Conservation (phyloP, 2,888 invertebrate species). For the Nomada goodeniana region DNA sequence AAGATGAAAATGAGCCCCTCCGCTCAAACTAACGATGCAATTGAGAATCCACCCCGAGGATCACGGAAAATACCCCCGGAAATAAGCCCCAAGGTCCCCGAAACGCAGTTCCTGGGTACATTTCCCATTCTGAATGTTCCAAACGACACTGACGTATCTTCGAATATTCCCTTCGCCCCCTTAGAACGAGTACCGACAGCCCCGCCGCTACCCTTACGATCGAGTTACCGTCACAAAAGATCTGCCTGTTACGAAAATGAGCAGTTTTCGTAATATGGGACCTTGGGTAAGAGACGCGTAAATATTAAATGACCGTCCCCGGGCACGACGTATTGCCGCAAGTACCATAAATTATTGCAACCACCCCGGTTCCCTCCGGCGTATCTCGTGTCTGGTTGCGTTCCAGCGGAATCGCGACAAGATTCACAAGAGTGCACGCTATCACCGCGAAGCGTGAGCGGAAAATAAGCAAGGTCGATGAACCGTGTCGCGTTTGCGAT, state of each 20-base stretch:
- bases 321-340: constrained; percentile 31
- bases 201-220: too few species aligned
- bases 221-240: background rate
- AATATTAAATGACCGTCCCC: constrained; percentile 64
- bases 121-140: constrained; percentile 16
- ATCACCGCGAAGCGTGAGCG: constrained; percentile 19
- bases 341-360: constrained; percentile 16
- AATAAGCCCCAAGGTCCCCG: constrained; percentile 13
- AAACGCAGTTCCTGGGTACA: constrained; percentile 16
- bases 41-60: background rate
- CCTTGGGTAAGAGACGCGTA: constrained; percentile 52
- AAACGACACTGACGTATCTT: constrained; percentile 30
- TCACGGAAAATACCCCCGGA: constrained; percentile 3
- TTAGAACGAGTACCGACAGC: constrained; percentile 4
- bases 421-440: constrained; percentile 14
- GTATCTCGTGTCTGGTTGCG: background rate
- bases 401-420: constrained; percentile 24
- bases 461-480: constrained; percentile 36
- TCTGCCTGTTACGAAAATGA: constrained; percentile 36
- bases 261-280: background rate
- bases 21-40: background rate
- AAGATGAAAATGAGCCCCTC: background rate
- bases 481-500: constrained; percentile 9
- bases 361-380: too few species aligned
- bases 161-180: constrained; percentile 14